Base-by-base conservation (phyloP, 2,113 vertebrate species). In the Dermatemys mawii region DNA sequence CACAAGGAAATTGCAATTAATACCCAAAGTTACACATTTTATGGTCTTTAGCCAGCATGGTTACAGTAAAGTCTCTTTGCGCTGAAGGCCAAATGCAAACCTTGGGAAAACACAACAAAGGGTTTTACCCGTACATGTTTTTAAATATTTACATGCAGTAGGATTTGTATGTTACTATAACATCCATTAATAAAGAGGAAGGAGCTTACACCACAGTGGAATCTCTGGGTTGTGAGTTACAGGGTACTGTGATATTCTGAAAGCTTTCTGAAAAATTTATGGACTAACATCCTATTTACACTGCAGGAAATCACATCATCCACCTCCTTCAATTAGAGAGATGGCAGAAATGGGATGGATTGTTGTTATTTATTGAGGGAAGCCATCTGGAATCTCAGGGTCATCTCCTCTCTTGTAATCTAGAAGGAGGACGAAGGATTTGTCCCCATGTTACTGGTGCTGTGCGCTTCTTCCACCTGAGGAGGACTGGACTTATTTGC, bases 201-300 rank as follows among this genome's bases (percentile, higher is more conserved):
- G 35, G 26, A 17, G 38, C 50, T 1, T 21, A 7, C 26, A 3
- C 55, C 48, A 60, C 50, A 16, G 22, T 70, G 63, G n/a, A 21
- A 11, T 70, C 63, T 32, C 16, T 48, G 38, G 53, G 60, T 46
- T 80, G 89, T 46, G 75, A 86, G 51, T 26, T 24, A 27, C 6
- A 44, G 55, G 21, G 46, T 35, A 21, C 6, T 11, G 11, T 75
- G 78, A 82, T 50, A 81, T 44, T 35, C 44, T 46, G 79, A 87
- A 86, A 91, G 53, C 90, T 60, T 70, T 51, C 67, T 75, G 54
- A 82, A 91, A 87, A 91, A 86, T 91, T 82, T 81, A 87, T 91
- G 27, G 46, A 60, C 27, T 53, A 35, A 41, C 78, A 44, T 44
- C 44, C 46, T 60, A n/a, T 48, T 50, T 82, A 49, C 44, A 48